Base-by-base conservation (phyloP, 2,888 invertebrate genomes). In the Drosophila testacea region DNA sequence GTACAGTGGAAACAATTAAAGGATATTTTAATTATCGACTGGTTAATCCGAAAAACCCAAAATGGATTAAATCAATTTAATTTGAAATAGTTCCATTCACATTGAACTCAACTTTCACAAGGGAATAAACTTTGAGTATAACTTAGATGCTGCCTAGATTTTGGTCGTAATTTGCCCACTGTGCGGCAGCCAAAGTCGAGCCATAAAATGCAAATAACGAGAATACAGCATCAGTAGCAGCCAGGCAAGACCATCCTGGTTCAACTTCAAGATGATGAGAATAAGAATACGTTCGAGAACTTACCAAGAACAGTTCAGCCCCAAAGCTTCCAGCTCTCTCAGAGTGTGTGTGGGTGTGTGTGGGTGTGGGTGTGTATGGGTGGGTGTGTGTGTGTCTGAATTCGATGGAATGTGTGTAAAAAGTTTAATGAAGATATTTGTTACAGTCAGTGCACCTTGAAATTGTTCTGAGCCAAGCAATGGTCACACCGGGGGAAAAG, bases 391-490 rank as follows among this genome's bases (percentile, higher is more conserved):
- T 41, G n/a, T 41, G 11, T 36, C 46, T 52, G 41, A n/a, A 16
- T 7, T 39, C 39, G 39, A 39, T 39, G 39, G 9, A 13, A 9
- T 73, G 57, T 68, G 65, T 50, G 69, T 67, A 75, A 64, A 75
- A 77, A 83, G 83, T 83, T 82, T 70, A 86, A 83, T 83, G 76
- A 82, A 83, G 82, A 81, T 86, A 83, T 83, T 81, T 81, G 87
- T 83, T 81, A 83, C 83, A 83, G 87, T 81, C 83, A 81, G 66
- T 82, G 87, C 87, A 82, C 87, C 81, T 83, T 83, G 70, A 82
- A 82, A 86, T 75, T 83, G 83, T 80, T 85, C 77, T 74, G 74
- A 67, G 66, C 66, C 77, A 79, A 52, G 64, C 73, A 75, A 54
- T 59, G 57, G 62, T 75, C 69, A 69, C 69, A 62, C 61, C 69